Evolutionary conservation across 64 coral and sea anemone genomes (phyloP).

Genomic region (Montipora efflorescens): DNA sequence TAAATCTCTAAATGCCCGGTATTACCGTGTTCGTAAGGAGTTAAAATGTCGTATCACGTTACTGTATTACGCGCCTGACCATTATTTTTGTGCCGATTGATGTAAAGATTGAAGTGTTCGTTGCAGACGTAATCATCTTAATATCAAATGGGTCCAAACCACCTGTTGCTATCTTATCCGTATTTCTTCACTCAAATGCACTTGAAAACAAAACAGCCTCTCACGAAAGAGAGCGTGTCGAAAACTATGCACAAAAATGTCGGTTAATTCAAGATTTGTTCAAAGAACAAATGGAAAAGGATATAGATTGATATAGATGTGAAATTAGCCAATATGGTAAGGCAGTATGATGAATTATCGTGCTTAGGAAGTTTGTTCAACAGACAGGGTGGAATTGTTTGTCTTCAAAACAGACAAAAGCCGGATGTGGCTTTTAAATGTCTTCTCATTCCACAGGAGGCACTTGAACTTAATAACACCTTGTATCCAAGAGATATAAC

Average conservation of each 20-base stretch:
- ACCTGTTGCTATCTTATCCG: conserved; percentile 41
- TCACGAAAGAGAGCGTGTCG: conserved; percentile 38
- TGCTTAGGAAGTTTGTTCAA: conserved; percentile 38
- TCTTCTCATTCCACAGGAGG: conserved; percentile 18
- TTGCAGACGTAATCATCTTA: neutral
- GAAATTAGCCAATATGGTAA: neutral
- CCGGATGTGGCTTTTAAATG: conserved; percentile 58
- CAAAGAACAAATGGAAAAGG: neutral
- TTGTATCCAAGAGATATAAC: conserved; percentile 37
- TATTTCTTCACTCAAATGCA: conserved; percentile 32
- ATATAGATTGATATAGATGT: neutral
- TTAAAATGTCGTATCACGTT: conserved; percentile 35
- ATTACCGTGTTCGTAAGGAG: neutral
- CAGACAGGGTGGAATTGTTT: conserved; percentile 29
- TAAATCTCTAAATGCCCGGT: too few relatives aligned
- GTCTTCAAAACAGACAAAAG: conserved; percentile 12
- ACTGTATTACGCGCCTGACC: neutral
- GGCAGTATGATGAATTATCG: neutral
- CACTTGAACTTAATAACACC: conserved; percentile 23
- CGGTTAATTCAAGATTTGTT: neutral
- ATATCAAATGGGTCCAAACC: conserved; percentile 3
- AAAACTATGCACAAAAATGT: neutral
- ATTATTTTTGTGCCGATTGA: neutral
- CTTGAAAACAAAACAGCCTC: conserved; percentile 51
- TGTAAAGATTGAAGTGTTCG: conserved; percentile 2